Evolutionary conservation across 2,888 invertebrate genomes (phyloP).

Genomic region (Volucella zonaria): DNA sequence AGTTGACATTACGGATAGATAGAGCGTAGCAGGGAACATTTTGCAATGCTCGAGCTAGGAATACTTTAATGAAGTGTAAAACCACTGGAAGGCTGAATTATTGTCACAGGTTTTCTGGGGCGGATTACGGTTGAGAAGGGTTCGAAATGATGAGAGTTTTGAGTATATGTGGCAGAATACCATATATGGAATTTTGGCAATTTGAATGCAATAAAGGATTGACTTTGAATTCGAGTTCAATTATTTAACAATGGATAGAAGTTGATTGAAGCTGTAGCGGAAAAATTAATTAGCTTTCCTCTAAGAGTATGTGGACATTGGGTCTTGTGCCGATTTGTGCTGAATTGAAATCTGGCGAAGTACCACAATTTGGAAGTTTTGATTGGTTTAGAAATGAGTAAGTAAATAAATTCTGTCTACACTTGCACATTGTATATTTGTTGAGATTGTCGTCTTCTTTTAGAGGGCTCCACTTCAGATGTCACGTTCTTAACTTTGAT

Average conservation of each 20-base stretch:
- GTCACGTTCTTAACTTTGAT: too few species aligned
- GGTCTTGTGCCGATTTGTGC: neutral
- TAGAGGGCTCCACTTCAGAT: too few species aligned
- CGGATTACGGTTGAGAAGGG: slow-evolving; percentile 10
- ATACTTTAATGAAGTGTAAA: slow-evolving; percentile 54
- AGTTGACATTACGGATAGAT: slow-evolving; percentile 11
- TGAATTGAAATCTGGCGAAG: too few species aligned
- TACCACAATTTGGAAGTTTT: too few species aligned
- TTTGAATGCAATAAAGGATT: slow-evolving; percentile 30
- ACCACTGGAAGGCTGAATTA: slow-evolving; percentile 29
- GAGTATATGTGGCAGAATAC: neutral
- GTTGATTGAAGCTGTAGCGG: neutral
- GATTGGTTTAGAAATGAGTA: too few species aligned
- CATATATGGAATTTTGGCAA: slow-evolving; percentile 1
- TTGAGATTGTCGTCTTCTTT: too few species aligned
- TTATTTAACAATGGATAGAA: neutral
- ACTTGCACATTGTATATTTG: too few species aligned
- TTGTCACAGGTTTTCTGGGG: neutral
- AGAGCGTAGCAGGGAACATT: slow-evolving; percentile 14
- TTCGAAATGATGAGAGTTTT: slow-evolving; percentile 17
- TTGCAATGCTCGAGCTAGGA: slow-evolving; percentile 9
- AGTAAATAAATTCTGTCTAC: too few species aligned
- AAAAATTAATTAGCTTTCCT: neutral
- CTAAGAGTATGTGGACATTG: neutral
- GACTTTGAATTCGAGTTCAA: neutral